Base-by-base conservation (phyloP, 2,113 vertebrate species). In the Rhizomys pruinosus region DNA sequence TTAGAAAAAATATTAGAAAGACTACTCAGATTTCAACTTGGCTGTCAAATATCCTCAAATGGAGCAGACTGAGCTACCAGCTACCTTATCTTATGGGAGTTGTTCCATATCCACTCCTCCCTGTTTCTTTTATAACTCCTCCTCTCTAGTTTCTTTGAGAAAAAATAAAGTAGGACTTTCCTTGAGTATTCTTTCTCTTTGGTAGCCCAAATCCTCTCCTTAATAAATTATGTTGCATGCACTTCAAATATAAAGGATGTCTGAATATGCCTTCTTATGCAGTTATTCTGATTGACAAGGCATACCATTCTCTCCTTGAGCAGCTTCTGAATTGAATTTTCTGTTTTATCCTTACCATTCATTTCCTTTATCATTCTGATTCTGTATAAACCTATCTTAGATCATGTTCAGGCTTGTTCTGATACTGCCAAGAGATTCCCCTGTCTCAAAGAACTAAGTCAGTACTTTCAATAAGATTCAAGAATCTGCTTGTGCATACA, bases 401-500 rank as follows among this genome's bases (percentile, higher is more conserved):
- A 32, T 1, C 4, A 76, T 37, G 27, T 93, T 89, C 6, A 39
- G 7, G 11, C 8, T 29, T 74, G 27, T 23, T 0, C 0, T 74
- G 3, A 13, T 12, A n/a, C 1, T 2, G 0, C 9, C 27, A 57
- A 8, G 10, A 42, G 20, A 15, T 63, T 52, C 23, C 47, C 6
- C 11, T 61, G 57, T 77, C 34, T 59, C 2, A 39, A 16, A 72
- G 20, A 15, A 64, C 0, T 47, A 84, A 82, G 32, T 17, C 19
- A 17, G 23, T 59, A 17, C 2, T 61, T 69, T 68, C 39, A 20
- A 4, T 74, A 68, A 59, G 5, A n/a, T n/a, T 2, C 3, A 66
- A 66, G n/a, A 44, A 13, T 39, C 7, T 63, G n/a, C n/a, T n/a
- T n/a, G n/a, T n/a, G n/a, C n/a, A n/a, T n/a, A n/a, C n/a, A n/a